Evolutionary conservation across 2,797 vertebrate genomes (phyloP).

Genomic region (Lycodopsis pacificus): DNA sequence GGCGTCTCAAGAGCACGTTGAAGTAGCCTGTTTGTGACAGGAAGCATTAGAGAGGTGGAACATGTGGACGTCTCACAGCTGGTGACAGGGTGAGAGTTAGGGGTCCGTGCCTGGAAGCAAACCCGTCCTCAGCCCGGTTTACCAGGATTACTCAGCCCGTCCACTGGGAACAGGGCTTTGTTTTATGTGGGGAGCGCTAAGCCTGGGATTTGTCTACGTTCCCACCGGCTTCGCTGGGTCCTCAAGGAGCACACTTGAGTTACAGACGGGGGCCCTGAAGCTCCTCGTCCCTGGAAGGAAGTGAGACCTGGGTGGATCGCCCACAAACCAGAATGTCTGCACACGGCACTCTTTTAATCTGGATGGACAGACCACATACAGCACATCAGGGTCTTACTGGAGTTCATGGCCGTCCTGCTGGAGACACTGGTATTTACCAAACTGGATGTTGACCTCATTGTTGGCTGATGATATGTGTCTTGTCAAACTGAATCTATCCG

Average conservation of each 20-base stretch:
- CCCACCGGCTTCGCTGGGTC: constrained; percentile 20
- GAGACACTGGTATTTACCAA: too few species aligned
- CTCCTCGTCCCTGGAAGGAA: constrained; percentile 11
- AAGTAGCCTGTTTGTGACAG: constrained; percentile 25
- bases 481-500: too few species aligned
- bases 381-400: not conserved
- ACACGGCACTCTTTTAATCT: not conserved
- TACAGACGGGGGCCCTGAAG: not conserved
- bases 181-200: constrained; percentile 45
- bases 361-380: not conserved
- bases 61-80: constrained; percentile 15
- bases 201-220: constrained; percentile 60
- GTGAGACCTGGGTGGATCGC: constrained; percentile 17
- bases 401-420: too few species aligned
- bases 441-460: too few species aligned
- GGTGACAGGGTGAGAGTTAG: constrained; percentile 51
- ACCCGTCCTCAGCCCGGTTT: constrained; percentile 37
- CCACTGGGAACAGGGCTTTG: constrained; percentile 43
- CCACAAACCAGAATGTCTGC: constrained; percentile 14
- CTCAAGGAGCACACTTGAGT: constrained; percentile 51
- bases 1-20: too few species aligned
- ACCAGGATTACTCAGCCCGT: constrained; percentile 49
- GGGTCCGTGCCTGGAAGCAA: not conserved
- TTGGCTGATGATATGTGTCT: too few species aligned
- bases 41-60: constrained; percentile 9